These are phyloP conservation scores for Nebria brevicollis DNA, from an alignment of 2,888 invertebrate genomes.

Conservation along the genomic window DNA sequence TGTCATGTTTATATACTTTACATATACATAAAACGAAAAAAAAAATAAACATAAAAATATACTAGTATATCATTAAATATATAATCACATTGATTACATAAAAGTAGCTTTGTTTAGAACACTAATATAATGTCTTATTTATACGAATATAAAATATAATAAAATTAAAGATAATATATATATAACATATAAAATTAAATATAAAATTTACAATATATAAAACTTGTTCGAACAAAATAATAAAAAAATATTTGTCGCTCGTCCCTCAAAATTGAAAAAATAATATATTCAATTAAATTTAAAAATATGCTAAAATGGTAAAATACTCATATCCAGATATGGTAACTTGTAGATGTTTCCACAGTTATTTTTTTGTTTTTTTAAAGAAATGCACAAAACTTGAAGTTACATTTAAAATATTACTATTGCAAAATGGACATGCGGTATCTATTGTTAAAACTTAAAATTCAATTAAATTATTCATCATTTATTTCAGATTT, in stretches of 20 bases:
- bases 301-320: background rate
- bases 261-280: background rate
- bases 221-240: slow-evolving; percentile 1
- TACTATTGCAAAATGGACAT: slow-evolving; percentile 45
- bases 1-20: background rate
- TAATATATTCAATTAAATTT: background rate
- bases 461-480: background rate
- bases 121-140: background rate
- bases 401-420: slow-evolving; percentile 28
- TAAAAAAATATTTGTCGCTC: background rate
- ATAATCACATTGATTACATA: slow-evolving; percentile 16
- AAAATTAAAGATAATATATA: background rate
- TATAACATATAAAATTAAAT: slow-evolving; percentile 1
- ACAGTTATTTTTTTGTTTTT: background rate
- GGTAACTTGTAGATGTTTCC: background rate
- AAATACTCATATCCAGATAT: background rate
- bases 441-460: background rate
- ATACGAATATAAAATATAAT: background rate
- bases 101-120: background rate
- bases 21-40: slow-evolving; percentile 11
- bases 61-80: slow-evolving; percentile 14
- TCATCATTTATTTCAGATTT: background rate
- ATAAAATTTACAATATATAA: slow-evolving; percentile 1
- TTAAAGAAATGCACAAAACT: slow-evolving; percentile 20
- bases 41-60: slow-evolving; percentile 12